Percentiles rank a stretch among this genome's conserved stretches.
These are phyloP conservation scores for Peromyscus attwateri DNA, from an alignment of 2,797 vertebrate species.

Conservation along the genomic window DNA sequence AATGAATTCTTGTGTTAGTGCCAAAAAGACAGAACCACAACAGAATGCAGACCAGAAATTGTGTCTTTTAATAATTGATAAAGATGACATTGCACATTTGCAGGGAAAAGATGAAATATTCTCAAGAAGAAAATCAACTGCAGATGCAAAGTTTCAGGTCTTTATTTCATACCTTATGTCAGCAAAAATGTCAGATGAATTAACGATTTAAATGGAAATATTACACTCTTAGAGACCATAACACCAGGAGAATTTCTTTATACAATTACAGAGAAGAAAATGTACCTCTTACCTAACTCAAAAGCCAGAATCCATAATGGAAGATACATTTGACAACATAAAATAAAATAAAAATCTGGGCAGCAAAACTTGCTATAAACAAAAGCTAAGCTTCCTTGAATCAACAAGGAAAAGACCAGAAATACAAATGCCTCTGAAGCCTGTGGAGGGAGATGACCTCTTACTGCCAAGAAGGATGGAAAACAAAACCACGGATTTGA, in stretches of 20 bases:
- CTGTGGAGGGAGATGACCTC: background rate
- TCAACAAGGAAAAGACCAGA: slow-evolving; percentile 1
- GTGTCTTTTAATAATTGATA: slow-evolving; percentile 19
- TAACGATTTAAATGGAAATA: slow-evolving; percentile 50
- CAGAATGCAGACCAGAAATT: background rate
- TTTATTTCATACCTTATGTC: slow-evolving; percentile 32
- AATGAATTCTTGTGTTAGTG: background rate
- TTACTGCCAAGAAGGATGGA: background rate
- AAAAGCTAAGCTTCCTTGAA: background rate
- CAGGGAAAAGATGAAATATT: slow-evolving; percentile 14
- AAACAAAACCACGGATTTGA: background rate
- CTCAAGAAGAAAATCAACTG: background rate
- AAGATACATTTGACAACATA: background rate
- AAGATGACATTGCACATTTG: background rate
- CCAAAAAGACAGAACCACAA: background rate
- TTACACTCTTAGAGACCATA: background rate
- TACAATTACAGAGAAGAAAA: background rate
- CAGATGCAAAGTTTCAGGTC: background rate
- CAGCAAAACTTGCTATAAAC: slow-evolving; percentile 38
- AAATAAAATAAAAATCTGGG: slow-evolving; percentile 31
- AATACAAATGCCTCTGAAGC: background rate
- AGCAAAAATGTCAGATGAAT: slow-evolving; percentile 12
- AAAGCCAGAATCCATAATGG: slow-evolving; percentile 5
- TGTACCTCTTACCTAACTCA: background rate
- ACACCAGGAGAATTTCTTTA: background rate